Evolutionary conservation across 2,888 invertebrate genomes (phyloP).

Genomic region (Aplocera efformata): DNA sequence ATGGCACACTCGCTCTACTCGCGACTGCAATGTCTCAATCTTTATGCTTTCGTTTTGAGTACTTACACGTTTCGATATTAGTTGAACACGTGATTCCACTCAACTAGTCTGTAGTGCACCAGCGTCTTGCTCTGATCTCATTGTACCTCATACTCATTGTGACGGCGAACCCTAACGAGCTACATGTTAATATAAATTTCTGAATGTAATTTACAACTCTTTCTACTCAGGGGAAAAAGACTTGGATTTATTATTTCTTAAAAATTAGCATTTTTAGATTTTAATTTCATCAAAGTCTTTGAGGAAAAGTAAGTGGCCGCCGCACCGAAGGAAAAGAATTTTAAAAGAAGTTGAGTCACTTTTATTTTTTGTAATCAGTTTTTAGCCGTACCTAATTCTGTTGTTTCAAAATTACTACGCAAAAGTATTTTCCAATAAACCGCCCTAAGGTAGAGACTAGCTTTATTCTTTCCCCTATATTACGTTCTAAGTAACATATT

Average conservation of each 20-base stretch:
- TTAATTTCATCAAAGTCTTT: conserved; percentile 18
- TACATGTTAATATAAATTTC: conserved; percentile 27
- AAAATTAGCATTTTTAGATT: conserved; percentile 37
- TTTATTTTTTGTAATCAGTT: conserved; percentile 14
- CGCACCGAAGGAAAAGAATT: conserved; percentile 6
- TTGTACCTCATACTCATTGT: conserved; percentile 2
- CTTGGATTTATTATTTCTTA: conserved; percentile 36
- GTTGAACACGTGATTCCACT: conserved; percentile 21
- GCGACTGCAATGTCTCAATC: conserved; percentile 52
- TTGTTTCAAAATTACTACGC: conserved; percentile 11
- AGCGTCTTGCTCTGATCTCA: conserved; percentile 3
- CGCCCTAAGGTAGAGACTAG: conserved; percentile 1
- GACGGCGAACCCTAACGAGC: conserved; percentile 22
- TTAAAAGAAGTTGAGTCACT: conserved; percentile 4
- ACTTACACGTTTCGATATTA: conserved; percentile 46
- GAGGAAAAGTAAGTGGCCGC: conserved; percentile 14
- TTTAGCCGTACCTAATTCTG: conserved; percentile 7
- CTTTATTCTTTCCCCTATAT: conserved; percentile 14
- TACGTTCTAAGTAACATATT: too few species aligned
- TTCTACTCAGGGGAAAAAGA: conserved; percentile 41
- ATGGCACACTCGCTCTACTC: conserved; percentile 63
- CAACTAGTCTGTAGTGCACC: neutral
- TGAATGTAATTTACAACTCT: conserved; percentile 39
- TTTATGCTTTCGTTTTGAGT: conserved; percentile 54
- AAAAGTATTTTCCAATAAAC: conserved; percentile 15